Conservation (phyloP, 2,888 invertebrate species). For the Piscicola geometra region DNA sequence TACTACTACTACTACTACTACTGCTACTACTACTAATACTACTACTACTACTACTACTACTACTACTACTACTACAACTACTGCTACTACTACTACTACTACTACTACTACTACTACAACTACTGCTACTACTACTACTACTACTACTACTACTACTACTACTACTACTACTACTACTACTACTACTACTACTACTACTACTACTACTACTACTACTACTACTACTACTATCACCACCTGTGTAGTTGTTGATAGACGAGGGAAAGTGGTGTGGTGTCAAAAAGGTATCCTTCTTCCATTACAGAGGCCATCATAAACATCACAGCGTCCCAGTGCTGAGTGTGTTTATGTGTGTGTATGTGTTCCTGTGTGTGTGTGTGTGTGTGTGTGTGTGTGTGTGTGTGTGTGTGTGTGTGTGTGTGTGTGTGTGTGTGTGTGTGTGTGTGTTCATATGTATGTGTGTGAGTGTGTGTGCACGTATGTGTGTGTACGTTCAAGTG, state of each 20-base stretch:
- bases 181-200: too few relatives aligned
- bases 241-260: constrained; percentile 63
- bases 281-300: constrained; percentile 61
- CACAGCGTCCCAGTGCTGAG: constrained; percentile 64
- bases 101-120: too few relatives aligned
- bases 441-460: neutral
- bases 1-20: too few relatives aligned
- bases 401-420: neutral
- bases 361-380: neutral
- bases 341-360: neutral
- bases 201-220: too few relatives aligned
- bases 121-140: too few relatives aligned
- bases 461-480: constrained; percentile 38
- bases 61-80: neutral
- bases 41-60: too few relatives aligned
- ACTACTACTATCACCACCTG: neutral
- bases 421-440: constrained; percentile 45
- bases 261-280: constrained; percentile 62
- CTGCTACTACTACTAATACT: too few relatives aligned
- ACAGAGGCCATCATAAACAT: constrained; percentile 64
- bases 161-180: too few relatives aligned
- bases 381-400: neutral
- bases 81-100: too few relatives aligned
- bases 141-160: too few relatives aligned
- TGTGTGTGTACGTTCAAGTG: neutral